A percentile compares a stretch with the other conserved stretches of the same genome.
phyloP scores from a whole-genome alignment of 2,113 vertebrate species.

The Platichthys stellatus region DNA sequence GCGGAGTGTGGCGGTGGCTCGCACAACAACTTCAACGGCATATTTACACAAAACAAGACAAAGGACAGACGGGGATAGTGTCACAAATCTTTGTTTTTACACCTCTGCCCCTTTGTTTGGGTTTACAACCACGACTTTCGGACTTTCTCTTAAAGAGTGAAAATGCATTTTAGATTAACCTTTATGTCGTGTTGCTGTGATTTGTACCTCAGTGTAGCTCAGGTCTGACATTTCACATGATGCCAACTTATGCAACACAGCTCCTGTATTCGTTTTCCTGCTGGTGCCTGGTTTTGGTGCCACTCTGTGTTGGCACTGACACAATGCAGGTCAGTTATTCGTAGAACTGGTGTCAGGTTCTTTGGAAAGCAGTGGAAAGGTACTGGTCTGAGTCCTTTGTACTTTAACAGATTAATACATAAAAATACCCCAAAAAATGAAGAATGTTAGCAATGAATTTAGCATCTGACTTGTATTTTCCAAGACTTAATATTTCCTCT shows the following conservation, averaged over 20 bases:
- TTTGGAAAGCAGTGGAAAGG: background rate
- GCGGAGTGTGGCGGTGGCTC: conserved; percentile 2
- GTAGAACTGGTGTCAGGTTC: conserved; percentile 35
- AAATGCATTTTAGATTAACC: background rate
- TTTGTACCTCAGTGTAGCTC: background rate
- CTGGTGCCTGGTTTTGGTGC: conserved; percentile 11
- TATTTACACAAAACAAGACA: conserved; percentile 73
- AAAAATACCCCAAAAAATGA: background rate
- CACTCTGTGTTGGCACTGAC: conserved; percentile 8
- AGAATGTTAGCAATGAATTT: conserved; percentile 9
- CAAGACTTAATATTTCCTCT: conserved; percentile 51
- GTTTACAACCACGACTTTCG: background rate
- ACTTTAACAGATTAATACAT: conserved; percentile 1
- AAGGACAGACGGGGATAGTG: background rate
- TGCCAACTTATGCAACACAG: background rate
- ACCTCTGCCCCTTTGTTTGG: background rate
- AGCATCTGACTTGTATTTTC: conserved; percentile 35
- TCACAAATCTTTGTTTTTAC: background rate
- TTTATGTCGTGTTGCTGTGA: background rate
- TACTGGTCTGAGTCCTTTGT: background rate
- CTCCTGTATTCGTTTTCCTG: background rate
- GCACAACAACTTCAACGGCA: background rate
- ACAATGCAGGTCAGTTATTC: conserved; percentile 38
- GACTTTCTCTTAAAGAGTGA: background rate
- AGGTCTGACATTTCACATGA: conserved; percentile 4